Evolutionary conservation across 2,888 invertebrate species (phyloP), one percentile per base, ranked within the genome.

Genomic region (Caenorhabditis sulstoni): DNA sequence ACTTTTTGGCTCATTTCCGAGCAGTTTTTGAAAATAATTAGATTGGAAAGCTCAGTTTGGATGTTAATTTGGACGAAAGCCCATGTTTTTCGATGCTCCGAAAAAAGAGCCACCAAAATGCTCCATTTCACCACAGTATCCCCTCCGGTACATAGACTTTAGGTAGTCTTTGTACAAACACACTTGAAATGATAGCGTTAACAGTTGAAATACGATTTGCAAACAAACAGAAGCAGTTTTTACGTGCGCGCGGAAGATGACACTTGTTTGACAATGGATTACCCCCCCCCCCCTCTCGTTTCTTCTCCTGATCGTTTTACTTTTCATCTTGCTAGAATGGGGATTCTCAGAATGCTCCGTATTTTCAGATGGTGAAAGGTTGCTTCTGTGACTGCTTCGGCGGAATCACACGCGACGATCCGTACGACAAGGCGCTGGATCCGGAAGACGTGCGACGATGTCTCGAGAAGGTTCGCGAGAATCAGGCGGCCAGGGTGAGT

Each of bases 381-480:
- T 83, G 83, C 58, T 85, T 82, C 74, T 85, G 85, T 66, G 85
- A 85, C 58, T 84, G 84, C 50, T 84, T 85, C 59, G 85, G 85
- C 3, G 83, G 83, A 0, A 67, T 80, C 49, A n/a, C 71, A 4
- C 65, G 82, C n/a, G 53, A 62, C 29, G 85, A 85, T 45, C 71
- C 80, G 11, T 81, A 82, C 59, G 85, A 83, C 45, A 81, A 78
- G 49, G 81, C 81, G 20, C 50, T 83, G 29, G 77, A 77, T 68
- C 83, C 81, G 16, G 73, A 73, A 68, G 83, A 81, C 62, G 81
- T 81, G n/a, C 61, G 77, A 29, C 37, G 61, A 3, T 83, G 83
- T 47, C 71, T 83, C 23, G 68, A 73, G 45, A 79, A 75, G 45
- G 73, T 78, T 49, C 58, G 81, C 18, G 74, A 79, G 41, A 75